Conservation (phyloP, 2,113 vertebrate genomes). For the Danionella cerebrum region DNA sequence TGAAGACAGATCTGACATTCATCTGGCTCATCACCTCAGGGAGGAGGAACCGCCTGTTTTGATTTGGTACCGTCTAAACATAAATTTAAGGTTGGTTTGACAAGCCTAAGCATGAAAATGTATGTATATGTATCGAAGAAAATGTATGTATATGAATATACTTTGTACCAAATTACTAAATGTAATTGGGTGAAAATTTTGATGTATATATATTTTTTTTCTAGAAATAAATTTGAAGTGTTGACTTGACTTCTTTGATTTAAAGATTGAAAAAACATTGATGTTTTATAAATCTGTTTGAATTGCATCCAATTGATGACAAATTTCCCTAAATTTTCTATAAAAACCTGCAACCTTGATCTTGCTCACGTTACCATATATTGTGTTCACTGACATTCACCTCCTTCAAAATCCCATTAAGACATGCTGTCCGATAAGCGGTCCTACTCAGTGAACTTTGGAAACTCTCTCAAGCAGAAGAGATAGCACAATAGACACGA, state of each 20-base stretch:
- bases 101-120: too few relatives aligned
- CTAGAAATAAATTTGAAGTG: too few relatives aligned
- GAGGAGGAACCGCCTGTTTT: slow-evolving; percentile 19
- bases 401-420: slow-evolving; percentile 28
- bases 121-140: too few relatives aligned
- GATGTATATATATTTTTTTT: too few relatives aligned
- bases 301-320: background rate
- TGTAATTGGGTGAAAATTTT: too few relatives aligned
- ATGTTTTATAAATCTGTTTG: too few relatives aligned
- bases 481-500: slow-evolving; percentile 1
- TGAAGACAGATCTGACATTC: slow-evolving; percentile 65
- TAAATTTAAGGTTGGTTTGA: slow-evolving; percentile 28
- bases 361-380: slow-evolving; percentile 1
- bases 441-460: slow-evolving; percentile 26
- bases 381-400: slow-evolving; percentile 37
- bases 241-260: too few relatives aligned
- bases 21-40: slow-evolving; percentile 44
- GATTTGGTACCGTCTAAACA: slow-evolving; percentile 26
- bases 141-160: too few relatives aligned
- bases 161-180: too few relatives aligned
- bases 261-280: too few relatives aligned
- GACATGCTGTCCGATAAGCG: slow-evolving; percentile 27
- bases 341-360: background rate
- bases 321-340: background rate
- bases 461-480: slow-evolving; percentile 27